phyloP scores from a whole-genome alignment of 2,888 invertebrate genomes.

The Pristionchus fissidentatus region DNA sequence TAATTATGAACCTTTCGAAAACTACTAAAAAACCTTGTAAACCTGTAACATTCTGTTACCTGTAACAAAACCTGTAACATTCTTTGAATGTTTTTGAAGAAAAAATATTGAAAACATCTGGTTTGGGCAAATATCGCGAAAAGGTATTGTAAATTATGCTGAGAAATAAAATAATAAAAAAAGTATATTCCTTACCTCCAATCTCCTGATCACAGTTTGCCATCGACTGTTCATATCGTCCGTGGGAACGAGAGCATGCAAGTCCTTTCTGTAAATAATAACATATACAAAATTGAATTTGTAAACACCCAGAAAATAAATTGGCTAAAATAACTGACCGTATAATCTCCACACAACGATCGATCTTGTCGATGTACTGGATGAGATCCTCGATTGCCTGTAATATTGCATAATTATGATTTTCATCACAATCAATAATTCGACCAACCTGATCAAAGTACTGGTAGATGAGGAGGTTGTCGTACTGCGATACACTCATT shows the following conservation, averaged over 20 bases:
- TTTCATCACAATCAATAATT: not conserved
- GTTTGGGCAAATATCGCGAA: no score
- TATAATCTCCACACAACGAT: conserved; percentile 65
- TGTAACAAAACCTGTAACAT: no score
- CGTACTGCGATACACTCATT: conserved; percentile 71
- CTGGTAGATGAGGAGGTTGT: conserved; percentile 72
- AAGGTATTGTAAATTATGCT: no score
- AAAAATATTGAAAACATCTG: no score
- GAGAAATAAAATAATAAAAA: no score
- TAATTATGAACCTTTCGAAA: not conserved
- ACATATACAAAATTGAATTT: not conserved
- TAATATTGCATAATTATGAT: not conserved
- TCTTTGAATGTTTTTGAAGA: no score
- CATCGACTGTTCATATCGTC: conserved; percentile 68
- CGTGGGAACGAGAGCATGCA: conserved; percentile 66
- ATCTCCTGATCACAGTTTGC: conserved; percentile 70
- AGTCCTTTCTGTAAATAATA: conserved; percentile 65
- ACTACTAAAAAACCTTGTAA: no score
- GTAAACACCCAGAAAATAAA: not conserved
- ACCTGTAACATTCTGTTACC: no score
- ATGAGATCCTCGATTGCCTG: conserved; percentile 68
- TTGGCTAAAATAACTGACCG: conserved; percentile 52
- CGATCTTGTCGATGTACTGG: conserved; percentile 64
- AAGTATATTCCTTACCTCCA: no score
- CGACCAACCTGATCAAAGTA: conserved; percentile 69